phyloP scores from a whole-genome alignment of 2,888 invertebrate genomes.

The Perizoma affinitatum region DNA sequence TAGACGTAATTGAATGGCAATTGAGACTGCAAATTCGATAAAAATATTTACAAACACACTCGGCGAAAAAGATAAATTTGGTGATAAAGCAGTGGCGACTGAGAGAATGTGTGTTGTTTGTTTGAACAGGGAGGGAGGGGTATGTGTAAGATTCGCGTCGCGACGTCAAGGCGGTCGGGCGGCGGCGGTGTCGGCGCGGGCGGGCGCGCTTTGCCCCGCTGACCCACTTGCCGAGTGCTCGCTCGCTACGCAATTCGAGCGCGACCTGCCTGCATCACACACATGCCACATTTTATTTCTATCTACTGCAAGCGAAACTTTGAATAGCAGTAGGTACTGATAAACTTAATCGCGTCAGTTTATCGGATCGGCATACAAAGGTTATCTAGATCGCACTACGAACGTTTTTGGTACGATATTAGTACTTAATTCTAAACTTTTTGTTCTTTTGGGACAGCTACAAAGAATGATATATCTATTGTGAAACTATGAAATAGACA shows the following conservation, averaged over 20 bases:
- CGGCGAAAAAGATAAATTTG: constrained; percentile 23
- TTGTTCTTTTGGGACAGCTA: not conserved
- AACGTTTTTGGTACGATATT: not conserved
- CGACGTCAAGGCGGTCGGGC: constrained; percentile 51
- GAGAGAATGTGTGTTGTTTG: constrained; percentile 21
- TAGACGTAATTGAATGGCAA: constrained; percentile 3
- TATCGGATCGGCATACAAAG: constrained; percentile 6
- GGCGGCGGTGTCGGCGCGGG: constrained; percentile 60
- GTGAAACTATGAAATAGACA: too few relatives aligned
- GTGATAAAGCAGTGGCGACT: constrained; percentile 24
- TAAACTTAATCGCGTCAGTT: constrained; percentile 1
- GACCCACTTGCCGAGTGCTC: constrained; percentile 78
- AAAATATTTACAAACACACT: constrained; percentile 19
- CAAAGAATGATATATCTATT: not conserved
- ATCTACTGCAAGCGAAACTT: constrained; percentile 26
- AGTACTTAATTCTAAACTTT: not conserved
- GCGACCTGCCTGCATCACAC: constrained; percentile 59
- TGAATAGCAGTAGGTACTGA: constrained; percentile 11
- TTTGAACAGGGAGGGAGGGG: constrained; percentile 5
- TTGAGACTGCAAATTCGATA: constrained; percentile 26
- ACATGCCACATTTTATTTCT: constrained; percentile 34
- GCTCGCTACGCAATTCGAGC: constrained; percentile 75
- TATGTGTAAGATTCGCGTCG: too few relatives aligned
- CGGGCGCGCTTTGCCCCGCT: constrained; percentile 70
- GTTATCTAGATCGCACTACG: constrained; percentile 13